A percentile compares a stretch with the other conserved stretches of the same genome.
These are phyloP conservation scores for Lepas anatifera DNA, from an alignment of 2,888 invertebrate genomes.

Conservation along the genomic window DNA sequence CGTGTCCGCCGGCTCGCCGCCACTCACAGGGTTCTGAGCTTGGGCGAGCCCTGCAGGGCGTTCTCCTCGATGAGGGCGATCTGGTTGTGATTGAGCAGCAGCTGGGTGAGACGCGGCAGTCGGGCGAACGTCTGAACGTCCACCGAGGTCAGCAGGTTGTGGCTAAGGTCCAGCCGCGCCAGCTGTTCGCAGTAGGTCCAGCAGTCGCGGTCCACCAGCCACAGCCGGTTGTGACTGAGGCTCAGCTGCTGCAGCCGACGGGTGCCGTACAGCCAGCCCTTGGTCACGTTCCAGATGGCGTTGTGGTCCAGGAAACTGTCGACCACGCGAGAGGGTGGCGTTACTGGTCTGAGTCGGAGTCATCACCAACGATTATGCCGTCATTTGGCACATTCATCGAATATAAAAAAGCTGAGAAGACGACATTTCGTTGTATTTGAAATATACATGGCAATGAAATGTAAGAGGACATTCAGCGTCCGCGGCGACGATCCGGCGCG, in stretches of 20 bases:
- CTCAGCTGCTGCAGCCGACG: conserved; percentile 61
- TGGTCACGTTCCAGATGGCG: conserved; percentile 58
- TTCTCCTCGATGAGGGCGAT: conserved; percentile 31
- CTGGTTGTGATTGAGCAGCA: conserved; percentile 34
- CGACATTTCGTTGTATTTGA: too few species aligned
- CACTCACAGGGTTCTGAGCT: conserved; percentile 12
- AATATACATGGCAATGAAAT: too few species aligned
- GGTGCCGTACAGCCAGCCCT: conserved; percentile 78
- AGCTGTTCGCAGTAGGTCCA: conserved; percentile 61
- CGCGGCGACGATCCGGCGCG: too few species aligned
- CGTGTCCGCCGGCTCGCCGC: not conserved
- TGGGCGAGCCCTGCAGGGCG: conserved; percentile 20
- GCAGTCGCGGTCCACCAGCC: conserved; percentile 59
- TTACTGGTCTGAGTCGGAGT: too few species aligned
- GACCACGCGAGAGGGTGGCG: conserved; percentile 19
- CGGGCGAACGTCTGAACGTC: conserved; percentile 31
- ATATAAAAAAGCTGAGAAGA: too few species aligned
- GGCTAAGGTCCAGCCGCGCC: conserved; percentile 37
- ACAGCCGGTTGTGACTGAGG: conserved; percentile 65
- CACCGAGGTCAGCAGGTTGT: conserved; percentile 15
- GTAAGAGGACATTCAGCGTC: too few species aligned
- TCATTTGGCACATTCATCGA: too few species aligned
- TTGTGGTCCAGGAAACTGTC: conserved; percentile 68
- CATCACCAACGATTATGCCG: too few species aligned
- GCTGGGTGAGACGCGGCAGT: conserved; percentile 30